These are phyloP conservation scores for Bhutanitis thaidina DNA, from an alignment of 2,888 invertebrate genomes.

Conservation along the genomic window DNA sequence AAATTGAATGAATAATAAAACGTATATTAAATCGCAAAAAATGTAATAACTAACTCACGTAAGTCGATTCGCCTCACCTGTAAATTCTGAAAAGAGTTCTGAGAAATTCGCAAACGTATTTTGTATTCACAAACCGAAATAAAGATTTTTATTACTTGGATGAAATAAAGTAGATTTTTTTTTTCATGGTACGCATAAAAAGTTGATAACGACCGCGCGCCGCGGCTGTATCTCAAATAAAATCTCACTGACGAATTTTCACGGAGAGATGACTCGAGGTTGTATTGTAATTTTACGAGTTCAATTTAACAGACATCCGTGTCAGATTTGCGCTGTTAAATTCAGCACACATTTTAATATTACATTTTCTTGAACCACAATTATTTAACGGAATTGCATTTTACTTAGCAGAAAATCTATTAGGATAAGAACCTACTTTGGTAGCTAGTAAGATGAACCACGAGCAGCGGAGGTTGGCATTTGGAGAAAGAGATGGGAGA, in stretches of 20 bases:
- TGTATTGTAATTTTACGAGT: constrained; percentile 17
- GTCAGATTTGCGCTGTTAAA: constrained; percentile 6
- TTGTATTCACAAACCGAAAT: constrained; percentile 5
- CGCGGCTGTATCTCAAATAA: constrained; percentile 76
- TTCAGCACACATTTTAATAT: not conserved
- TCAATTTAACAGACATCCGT: constrained; percentile 7
- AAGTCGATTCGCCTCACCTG: not conserved
- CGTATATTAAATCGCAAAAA: no score
- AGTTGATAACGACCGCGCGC: constrained; percentile 62
- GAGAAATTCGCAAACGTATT: not conserved
- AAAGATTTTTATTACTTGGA: constrained; percentile 7
- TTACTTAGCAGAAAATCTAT: no score
- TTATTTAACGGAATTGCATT: no score
- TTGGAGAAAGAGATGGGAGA: no score
- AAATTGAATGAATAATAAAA: no score
- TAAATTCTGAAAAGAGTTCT: not conserved
- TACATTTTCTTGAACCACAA: not conserved
- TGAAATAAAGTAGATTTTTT: constrained; percentile 9
- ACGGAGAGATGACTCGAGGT: constrained; percentile 38
- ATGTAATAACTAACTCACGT: no score
- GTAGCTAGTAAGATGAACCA: no score
- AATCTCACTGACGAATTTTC: constrained; percentile 76
- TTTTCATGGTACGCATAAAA: constrained; percentile 36
- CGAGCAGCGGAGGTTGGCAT: no score
- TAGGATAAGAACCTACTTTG: no score